A percentile compares a stretch with the other conserved stretches of the same genome.
Evolutionary conservation across 2,113 vertebrate species (phyloP).

Genomic region (Parus major): DNA sequence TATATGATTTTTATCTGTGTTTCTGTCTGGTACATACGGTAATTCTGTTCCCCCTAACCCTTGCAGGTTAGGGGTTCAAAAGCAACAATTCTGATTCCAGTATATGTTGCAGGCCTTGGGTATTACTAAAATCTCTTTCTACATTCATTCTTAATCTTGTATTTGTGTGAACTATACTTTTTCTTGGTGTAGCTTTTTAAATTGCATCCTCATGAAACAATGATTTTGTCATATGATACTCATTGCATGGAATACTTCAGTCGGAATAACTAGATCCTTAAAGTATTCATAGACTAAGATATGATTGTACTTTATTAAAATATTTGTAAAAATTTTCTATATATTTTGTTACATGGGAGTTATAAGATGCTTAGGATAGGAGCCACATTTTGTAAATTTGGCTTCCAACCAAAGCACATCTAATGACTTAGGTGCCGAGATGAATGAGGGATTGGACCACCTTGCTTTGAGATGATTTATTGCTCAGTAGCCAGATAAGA

Average conservation of each 20-base stretch:
- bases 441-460: too few relatives aligned
- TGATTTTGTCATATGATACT: neutral
- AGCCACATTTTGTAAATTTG: neutral
- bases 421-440: neutral
- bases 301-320: neutral
- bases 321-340: neutral
- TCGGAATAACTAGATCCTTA: neutral
- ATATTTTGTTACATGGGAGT: neutral
- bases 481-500: too few relatives aligned
- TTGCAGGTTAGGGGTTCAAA: neutral
- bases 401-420: neutral
- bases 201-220: neutral
- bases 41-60: neutral
- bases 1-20: too few relatives aligned
- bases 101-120: neutral
- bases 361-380: rapidly evolving
- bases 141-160: neutral
- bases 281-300: neutral
- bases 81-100: neutral
- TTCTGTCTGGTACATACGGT: neutral
- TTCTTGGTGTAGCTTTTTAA: neutral
- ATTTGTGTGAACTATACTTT: neutral
- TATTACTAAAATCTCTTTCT: neutral
- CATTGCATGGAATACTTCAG: neutral
- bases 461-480: too few relatives aligned